These are phyloP conservation scores for Amphiprion percula DNA, from an alignment of 2,113 vertebrate genomes.

Conservation along the genomic window DNA sequence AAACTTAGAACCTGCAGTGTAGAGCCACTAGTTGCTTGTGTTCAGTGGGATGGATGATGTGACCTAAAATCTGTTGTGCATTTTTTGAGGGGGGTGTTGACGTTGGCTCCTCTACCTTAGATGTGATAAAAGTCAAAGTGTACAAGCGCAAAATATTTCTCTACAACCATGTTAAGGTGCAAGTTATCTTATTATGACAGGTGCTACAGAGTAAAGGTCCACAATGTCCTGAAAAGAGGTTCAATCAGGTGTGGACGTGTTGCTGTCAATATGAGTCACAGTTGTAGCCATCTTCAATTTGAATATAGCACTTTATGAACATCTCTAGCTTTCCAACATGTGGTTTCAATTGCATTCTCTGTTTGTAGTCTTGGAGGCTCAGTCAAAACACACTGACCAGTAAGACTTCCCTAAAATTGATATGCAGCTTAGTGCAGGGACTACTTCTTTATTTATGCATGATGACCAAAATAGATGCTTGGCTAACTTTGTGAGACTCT, in stretches of 20 bases:
- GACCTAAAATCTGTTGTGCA: background rate
- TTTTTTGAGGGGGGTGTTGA: background rate
- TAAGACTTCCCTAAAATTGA: conserved; percentile 33
- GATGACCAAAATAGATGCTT: conserved; percentile 51
- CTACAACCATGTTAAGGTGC: no score
- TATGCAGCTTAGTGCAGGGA: conserved; percentile 16
- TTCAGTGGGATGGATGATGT: background rate
- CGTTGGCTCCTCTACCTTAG: background rate
- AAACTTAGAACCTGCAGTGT: background rate
- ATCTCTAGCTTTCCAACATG: background rate
- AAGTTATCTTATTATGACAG: no score
- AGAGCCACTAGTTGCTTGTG: background rate
- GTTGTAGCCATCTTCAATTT: background rate
- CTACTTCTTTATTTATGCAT: conserved; percentile 51
- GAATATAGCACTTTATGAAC: background rate
- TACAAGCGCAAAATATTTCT: no score
- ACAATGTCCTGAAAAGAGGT: no score
- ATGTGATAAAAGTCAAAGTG: no score
- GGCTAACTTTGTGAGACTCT: conserved; percentile 8
- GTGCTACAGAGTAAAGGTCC: no score
- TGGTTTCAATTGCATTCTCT: background rate
- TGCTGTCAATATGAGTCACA: no score
- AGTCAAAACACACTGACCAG: conserved; percentile 21
- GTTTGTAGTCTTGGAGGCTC: background rate
- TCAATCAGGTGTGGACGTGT: no score